Evolutionary conservation across 2,113 vertebrate species (phyloP), one percentile per base, ranked within the genome.

Genomic region (Bucco capensis): DNA sequence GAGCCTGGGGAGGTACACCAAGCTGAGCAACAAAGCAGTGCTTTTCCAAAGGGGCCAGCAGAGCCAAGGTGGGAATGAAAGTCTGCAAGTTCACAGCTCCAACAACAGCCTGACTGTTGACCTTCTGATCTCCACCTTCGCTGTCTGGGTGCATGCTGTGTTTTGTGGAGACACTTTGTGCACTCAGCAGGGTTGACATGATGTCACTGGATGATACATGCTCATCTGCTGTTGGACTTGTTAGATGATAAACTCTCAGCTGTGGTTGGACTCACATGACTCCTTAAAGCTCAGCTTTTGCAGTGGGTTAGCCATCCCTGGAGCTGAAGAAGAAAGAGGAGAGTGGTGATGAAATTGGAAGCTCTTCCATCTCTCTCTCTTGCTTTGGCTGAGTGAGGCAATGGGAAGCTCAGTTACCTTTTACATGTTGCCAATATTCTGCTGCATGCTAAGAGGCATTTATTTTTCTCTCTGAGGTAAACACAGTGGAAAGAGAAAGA

Each of bases 121-220:
- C 47, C 42, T 14, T 40, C 2, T 10, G 53, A 30, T 51, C 57
- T 90, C 44, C 64, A 12, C 60, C 76, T 42, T 16, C 51, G 3
- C 44, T 3, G 12, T 3, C 10, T 6, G n/a, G 44, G 44, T 8
- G 31, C 27, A 3, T 0, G 2, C 12, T 0, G 8, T 0, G 1
- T 47, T 84, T 5, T 10, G 40, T 18, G 50, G 33, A 50, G 58
- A 22, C 51, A 12, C 38, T 14, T 57, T 64, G 38, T 58, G 38
- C 46, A n/a, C 51, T 50, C 40, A 8, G 16, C 0, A 5, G 12
- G 11, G 9, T 2, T 33, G 46, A 14, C 0, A 0, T 27, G 35
- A 10, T 44, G 5, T 19, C 47, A 2, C 38, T 35, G 42, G 5
- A 17, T 64, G 61, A 42, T 49, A 51, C 56, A 40, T 19, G 2